Percentiles rank a stretch among this genome's conserved stretches.
These are phyloP conservation scores for Chelonus formosanus DNA, from an alignment of 2,888 invertebrate genomes.

Conservation along the genomic window DNA sequence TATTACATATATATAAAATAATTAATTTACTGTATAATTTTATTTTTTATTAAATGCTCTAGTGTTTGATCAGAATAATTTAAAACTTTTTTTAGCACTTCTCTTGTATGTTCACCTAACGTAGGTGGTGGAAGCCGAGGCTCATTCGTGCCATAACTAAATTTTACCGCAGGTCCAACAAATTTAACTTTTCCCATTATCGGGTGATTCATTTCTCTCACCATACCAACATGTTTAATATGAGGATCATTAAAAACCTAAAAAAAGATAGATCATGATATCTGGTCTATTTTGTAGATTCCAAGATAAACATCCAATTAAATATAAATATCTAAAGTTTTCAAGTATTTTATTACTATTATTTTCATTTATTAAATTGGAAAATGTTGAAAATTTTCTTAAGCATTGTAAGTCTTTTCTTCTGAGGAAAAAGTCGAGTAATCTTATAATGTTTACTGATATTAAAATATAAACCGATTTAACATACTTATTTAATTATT, in stretches of 20 bases:
- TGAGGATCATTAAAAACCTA: slow-evolving; percentile 89
- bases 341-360: no score
- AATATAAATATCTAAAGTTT: no score
- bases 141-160: slow-evolving; percentile 76
- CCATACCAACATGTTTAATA: slow-evolving; percentile 76
- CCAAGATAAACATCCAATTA: no score
- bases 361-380: no score
- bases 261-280: slow-evolving; percentile 29
- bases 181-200: slow-evolving; percentile 77
- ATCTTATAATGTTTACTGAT: no score
- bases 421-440: no score
- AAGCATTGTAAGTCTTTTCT: no score
- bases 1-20: slow-evolving; percentile 28
- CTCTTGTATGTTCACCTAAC: slow-evolving; percentile 87
- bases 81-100: slow-evolving; percentile 76
- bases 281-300: no score
- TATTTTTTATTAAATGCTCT: slow-evolving; percentile 63
- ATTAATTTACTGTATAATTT: slow-evolving; percentile 65
- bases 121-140: slow-evolving; percentile 81
- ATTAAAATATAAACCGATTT: no score
- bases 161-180: slow-evolving; percentile 88
- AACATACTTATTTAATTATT: no score
- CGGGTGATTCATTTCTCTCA: slow-evolving; percentile 77
- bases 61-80: slow-evolving; percentile 73
- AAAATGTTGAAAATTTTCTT: no score